A percentile compares a stretch with the other conserved stretches of the same genome.
Evolutionary conservation across 1,140 invertebrate genomes (phyloP).

Genomic region (Papilio polyxenes): DNA sequence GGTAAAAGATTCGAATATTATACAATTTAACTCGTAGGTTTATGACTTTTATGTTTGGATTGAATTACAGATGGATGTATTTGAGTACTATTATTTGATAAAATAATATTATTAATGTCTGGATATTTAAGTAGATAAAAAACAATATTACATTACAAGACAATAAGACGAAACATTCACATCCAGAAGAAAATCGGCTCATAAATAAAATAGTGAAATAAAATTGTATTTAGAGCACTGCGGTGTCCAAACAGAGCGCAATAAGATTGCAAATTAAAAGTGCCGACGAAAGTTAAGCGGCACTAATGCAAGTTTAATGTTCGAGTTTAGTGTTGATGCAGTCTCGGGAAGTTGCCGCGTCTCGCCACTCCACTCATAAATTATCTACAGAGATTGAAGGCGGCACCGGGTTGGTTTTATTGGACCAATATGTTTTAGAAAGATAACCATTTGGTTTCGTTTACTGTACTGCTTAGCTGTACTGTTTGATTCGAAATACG

Average conservation of each 20-base stretch:
- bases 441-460: not conserved
- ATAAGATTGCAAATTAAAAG: slow-evolving; percentile 48
- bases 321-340: slow-evolving; percentile 53
- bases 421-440: not conserved
- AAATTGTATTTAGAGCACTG: not conserved
- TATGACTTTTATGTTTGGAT: not conserved
- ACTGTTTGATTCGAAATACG: not conserved
- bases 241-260: slow-evolving; percentile 38
- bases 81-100: too few species aligned
- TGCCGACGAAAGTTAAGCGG: slow-evolving; percentile 56
- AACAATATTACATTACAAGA: not conserved
- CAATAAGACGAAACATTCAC: not conserved
- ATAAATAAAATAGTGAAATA: not conserved
- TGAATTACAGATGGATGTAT: too few species aligned
- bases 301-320: slow-evolving; percentile 73
- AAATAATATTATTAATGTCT: too few species aligned
- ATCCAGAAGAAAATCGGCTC: not conserved
- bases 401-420: not conserved
- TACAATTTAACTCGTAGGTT: too few species aligned
- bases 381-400: slow-evolving; percentile 19
- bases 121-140: too few species aligned
- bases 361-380: slow-evolving; percentile 34
- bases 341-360: slow-evolving; percentile 48
- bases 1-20: not conserved
- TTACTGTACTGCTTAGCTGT: not conserved